Conservation (phyloP, 2,888 invertebrate genomes). For the Laspeyria flexula region DNA sequence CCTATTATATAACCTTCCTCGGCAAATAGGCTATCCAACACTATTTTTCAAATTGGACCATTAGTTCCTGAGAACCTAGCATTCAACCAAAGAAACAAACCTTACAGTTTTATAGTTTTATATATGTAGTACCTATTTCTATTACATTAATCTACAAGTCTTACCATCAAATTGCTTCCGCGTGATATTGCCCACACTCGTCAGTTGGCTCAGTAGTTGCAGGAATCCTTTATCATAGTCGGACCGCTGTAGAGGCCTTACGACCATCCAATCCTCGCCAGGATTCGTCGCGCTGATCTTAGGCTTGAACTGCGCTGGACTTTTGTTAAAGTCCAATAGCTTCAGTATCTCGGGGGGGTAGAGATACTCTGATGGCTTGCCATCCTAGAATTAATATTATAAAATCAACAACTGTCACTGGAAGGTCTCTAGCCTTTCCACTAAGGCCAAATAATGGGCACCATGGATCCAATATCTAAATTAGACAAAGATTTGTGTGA, state of each 20-base stretch:
- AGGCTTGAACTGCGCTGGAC: slow-evolving; percentile 88
- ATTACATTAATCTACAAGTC: too few relatives aligned
- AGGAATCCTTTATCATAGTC: slow-evolving; percentile 95
- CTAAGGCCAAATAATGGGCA: too few relatives aligned
- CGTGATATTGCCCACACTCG: slow-evolving; percentile 92
- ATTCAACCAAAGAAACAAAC: too few relatives aligned
- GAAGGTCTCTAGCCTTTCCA: too few relatives aligned
- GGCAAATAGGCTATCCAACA: too few relatives aligned
- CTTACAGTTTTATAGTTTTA: too few relatives aligned
- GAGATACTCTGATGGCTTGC: slow-evolving; percentile 79
- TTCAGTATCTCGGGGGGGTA: slow-evolving; percentile 89
- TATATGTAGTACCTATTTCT: too few relatives aligned
- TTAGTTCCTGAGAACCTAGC: too few relatives aligned
- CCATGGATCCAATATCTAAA: too few relatives aligned
- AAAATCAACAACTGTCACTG: neutral
- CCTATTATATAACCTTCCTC: too few relatives aligned
- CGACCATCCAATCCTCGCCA: slow-evolving; percentile 90
- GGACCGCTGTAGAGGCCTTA: slow-evolving; percentile 91
- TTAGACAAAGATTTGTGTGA: too few relatives aligned
- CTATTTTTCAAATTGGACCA: too few relatives aligned
- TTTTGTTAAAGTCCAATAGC: slow-evolving; percentile 88
- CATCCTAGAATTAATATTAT: slow-evolving; percentile 66
- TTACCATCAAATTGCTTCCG: slow-evolving; percentile 93
- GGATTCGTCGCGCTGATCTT: slow-evolving; percentile 89
- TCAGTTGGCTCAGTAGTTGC: slow-evolving; percentile 92